Conservation (phyloP, 2,888 invertebrate species). For the Hetaerina titia region DNA sequence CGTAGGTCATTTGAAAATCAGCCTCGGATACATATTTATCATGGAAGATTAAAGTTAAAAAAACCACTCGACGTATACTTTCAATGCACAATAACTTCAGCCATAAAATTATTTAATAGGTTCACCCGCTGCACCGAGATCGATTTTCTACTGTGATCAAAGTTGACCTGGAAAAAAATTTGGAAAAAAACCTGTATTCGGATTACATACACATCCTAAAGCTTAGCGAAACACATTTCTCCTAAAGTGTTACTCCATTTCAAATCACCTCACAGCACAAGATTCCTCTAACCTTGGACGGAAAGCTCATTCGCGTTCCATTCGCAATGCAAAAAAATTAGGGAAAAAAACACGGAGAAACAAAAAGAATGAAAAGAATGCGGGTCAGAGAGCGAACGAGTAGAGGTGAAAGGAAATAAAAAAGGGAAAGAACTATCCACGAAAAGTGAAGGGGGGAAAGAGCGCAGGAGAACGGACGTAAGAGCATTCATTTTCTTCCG, state of each 20-base stretch:
- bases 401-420: background rate
- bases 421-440: background rate
- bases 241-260: background rate
- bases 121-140: background rate
- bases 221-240: background rate
- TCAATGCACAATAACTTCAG: background rate
- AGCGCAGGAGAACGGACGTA: background rate
- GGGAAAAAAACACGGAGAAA: background rate
- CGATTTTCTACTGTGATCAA: background rate
- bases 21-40: background rate
- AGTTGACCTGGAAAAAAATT: background rate
- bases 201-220: background rate
- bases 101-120: background rate
- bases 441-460: background rate
- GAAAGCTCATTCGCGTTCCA: background rate
- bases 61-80: background rate
- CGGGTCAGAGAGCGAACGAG: background rate
- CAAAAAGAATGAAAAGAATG: background rate
- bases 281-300: background rate
- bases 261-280: background rate
- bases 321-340: background rate
- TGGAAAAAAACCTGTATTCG: background rate
- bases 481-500: conserved; percentile 31
- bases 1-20: background rate
- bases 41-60: background rate